These are phyloP conservation scores for Hyperopisus bebe DNA, from an alignment of 2,113 vertebrate genomes.

Conservation along the genomic window DNA sequence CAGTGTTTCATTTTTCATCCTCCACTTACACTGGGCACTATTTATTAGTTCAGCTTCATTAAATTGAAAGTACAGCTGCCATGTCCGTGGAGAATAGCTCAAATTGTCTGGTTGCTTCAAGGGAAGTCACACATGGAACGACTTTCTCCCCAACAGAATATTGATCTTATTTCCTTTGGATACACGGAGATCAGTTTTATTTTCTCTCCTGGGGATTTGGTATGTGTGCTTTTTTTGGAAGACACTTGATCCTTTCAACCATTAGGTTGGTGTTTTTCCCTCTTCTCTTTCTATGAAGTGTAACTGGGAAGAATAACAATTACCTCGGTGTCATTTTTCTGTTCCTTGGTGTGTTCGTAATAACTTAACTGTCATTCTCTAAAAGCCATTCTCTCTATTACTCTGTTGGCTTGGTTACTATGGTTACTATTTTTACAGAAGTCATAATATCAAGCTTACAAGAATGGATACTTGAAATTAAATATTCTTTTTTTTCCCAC, in stretches of 20 bases:
- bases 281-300: slow-evolving; percentile 19
- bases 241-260: slow-evolving; percentile 18
- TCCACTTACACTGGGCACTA: background rate
- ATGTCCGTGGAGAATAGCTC: slow-evolving; percentile 5
- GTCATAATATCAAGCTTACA: background rate
- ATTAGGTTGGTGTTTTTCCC: background rate
- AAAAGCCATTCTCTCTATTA: slow-evolving; percentile 33
- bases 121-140: slow-evolving; percentile 24
- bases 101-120: slow-evolving; percentile 14
- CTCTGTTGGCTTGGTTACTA: slow-evolving; percentile 27
- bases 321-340: slow-evolving; percentile 34
- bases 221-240: slow-evolving; percentile 33
- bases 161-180: slow-evolving; percentile 36
- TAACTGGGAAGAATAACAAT: slow-evolving; percentile 31
- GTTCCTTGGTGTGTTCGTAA: slow-evolving; percentile 42
- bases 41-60: slow-evolving; percentile 10
- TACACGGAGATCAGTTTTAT: slow-evolving; percentile 25
- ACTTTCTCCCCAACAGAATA: slow-evolving; percentile 37
- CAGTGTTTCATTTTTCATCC: slow-evolving; percentile 6
- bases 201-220: slow-evolving; percentile 7
- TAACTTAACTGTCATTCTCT: slow-evolving; percentile 41
- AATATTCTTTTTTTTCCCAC: background rate
- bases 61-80: slow-evolving; percentile 24
- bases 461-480: background rate
- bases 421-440: slow-evolving; percentile 17